Conservation (phyloP, 2,113 vertebrate genomes). For the Rhombomys opimus region DNA sequence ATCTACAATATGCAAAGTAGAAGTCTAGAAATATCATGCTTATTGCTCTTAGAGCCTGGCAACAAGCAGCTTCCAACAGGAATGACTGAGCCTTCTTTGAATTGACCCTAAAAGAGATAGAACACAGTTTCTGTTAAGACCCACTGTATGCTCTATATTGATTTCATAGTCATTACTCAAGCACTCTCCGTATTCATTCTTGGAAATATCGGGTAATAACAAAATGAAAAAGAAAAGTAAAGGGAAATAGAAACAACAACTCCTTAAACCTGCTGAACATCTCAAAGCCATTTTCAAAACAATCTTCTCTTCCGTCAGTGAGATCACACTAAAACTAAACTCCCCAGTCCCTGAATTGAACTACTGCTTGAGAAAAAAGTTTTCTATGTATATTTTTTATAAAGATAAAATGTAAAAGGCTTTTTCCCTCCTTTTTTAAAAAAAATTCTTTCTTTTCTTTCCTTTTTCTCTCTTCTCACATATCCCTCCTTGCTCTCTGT, state of each 20-base stretch:
- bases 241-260: neutral
- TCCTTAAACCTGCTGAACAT: constrained; percentile 3
- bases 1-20: neutral
- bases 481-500: neutral
- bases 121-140: neutral
- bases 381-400: neutral
- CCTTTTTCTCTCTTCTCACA: neutral
- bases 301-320: neutral
- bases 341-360: constrained; percentile 18
- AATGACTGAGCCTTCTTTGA: neutral
- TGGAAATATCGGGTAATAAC: neutral
- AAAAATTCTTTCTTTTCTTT: neutral
- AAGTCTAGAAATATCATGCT: neutral
- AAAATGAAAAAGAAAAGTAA: neutral
- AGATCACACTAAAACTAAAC: neutral
- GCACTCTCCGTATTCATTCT: neutral
- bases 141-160: neutral
- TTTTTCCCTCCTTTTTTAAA: neutral
- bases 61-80: neutral
- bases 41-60: neutral
- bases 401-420: neutral
- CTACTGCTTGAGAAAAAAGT: neutral
- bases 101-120: neutral
- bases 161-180: constrained; percentile 15
- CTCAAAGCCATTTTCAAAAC: neutral